A percentile compares a stretch with the other conserved stretches of the same genome.
Conservation (phyloP, 2,113 vertebrate species). For the Deroptyus accipitrinus region DNA sequence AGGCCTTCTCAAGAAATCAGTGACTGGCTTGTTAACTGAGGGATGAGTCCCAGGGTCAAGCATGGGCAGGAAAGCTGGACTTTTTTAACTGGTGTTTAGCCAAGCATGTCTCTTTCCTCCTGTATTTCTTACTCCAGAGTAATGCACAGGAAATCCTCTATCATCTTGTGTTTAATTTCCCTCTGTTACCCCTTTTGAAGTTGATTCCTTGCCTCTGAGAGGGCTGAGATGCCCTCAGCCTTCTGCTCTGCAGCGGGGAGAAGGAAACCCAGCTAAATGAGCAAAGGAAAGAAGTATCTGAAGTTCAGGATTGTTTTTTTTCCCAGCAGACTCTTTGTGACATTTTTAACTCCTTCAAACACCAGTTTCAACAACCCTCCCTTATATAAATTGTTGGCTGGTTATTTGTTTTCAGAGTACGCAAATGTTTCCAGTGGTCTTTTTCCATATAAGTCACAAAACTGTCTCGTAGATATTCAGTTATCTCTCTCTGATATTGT, state of each 20-base stretch:
- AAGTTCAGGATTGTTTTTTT: neutral
- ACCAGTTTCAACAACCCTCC: neutral
- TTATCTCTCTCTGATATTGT: neutral
- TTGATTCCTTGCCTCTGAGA: neutral
- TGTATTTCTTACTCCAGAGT: neutral
- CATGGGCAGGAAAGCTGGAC: neutral
- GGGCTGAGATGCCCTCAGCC: neutral
- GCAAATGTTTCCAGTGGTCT: neutral
- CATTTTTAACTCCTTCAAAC: neutral
- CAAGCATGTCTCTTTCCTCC: neutral
- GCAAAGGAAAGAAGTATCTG: neutral
- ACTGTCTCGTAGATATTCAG: neutral
- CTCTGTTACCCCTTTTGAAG: neutral
- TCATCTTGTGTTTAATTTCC: neutral
- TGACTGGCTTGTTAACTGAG: neutral
- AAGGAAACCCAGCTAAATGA: neutral
- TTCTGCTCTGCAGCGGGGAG: neutral
- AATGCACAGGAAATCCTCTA: neutral
- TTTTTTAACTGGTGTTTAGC: neutral
- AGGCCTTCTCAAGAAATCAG: neutral
- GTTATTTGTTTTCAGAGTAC: neutral
- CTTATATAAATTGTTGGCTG: neutral
- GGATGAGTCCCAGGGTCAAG: neutral
- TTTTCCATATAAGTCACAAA: neutral
- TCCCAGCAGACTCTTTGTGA: neutral